Base-by-base conservation (phyloP, 2,113 vertebrate species). In the Sturnira hondurensis region DNA sequence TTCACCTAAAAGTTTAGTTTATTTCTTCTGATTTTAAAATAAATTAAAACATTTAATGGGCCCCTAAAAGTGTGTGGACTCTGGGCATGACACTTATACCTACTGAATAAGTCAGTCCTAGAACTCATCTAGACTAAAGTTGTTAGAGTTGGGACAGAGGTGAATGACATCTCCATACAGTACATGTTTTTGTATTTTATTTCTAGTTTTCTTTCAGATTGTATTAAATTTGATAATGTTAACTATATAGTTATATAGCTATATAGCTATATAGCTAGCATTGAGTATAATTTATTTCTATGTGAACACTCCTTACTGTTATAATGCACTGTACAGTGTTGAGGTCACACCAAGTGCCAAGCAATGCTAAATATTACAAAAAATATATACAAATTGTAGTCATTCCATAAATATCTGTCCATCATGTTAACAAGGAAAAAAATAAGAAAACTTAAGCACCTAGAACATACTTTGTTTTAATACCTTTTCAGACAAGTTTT, bases 21-120 rank as follows among this genome's bases (percentile, higher is more conserved):
- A 68, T 71, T 56, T 63, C 10, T 26, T 20, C 36, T 33, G 7
- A 54, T 89, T 63, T 92, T 74, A 61, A 78, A 92, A 65, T 13
- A 70, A 93, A 26, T 63, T 58, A 31, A 83, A 68, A 70, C 12
- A 83, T n/a, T 92, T 83, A 43, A 0, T 52, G 36, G 10, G 16
- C 2, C 7, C 5, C 28, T 43, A 67, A 16, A 65, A 33, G 9
- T 45, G 38, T 38, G 14, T 38, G 28, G 54, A 15, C 58, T n/a
- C 6, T 26, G 28, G 0, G 3, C 15, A 24, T n/a, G 2, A 9
- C 28, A 20, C 63, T 31, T 24, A 3, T 45, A 3, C 3, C 45
- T 56, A 36, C 1, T 22, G 22, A 20, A 15, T 36, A 9, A 47
- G 15, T 33, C 15, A 22, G 8, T 89, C 4, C 58, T 45, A 38